These are phyloP conservation scores for Dromaius novaehollandiae DNA, from an alignment of 2,113 vertebrate species.

Conservation along the genomic window DNA sequence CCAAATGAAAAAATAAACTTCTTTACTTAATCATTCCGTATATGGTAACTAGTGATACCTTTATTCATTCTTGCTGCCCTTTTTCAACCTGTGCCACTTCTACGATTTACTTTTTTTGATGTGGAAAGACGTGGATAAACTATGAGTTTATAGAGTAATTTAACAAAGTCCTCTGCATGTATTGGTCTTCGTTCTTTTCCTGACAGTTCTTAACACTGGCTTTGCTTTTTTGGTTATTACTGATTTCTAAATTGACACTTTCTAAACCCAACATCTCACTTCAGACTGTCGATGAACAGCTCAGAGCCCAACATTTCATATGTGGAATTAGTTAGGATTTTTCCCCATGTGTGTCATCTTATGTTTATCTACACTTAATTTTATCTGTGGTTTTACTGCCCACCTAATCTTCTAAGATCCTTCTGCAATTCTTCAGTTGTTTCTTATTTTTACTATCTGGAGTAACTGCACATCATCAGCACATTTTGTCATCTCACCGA, in stretches of 20 bases:
- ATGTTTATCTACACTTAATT: background rate
- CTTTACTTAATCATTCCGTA: background rate
- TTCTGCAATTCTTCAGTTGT: background rate
- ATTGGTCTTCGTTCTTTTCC: background rate
- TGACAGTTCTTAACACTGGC: background rate
- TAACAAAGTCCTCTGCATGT: background rate
- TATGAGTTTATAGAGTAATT: background rate
- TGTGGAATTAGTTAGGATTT: background rate
- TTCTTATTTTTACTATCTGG: background rate
- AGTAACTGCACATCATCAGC: background rate
- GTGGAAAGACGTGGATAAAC: background rate
- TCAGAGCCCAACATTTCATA: background rate
- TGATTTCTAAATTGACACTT: background rate
- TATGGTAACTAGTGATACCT: background rate
- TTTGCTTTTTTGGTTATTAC: background rate
- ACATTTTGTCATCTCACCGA: background rate
- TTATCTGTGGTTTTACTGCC: background rate
- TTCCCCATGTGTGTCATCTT: background rate
- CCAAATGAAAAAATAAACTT: background rate
- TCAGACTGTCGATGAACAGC: background rate
- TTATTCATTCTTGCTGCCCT: background rate
- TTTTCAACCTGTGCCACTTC: background rate
- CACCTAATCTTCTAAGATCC: background rate
- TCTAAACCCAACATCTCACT: background rate
- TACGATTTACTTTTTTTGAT: background rate